Evolutionary conservation across 2,797 vertebrate species (phyloP).

Genomic region (Arctocebus calabarensis): DNA sequence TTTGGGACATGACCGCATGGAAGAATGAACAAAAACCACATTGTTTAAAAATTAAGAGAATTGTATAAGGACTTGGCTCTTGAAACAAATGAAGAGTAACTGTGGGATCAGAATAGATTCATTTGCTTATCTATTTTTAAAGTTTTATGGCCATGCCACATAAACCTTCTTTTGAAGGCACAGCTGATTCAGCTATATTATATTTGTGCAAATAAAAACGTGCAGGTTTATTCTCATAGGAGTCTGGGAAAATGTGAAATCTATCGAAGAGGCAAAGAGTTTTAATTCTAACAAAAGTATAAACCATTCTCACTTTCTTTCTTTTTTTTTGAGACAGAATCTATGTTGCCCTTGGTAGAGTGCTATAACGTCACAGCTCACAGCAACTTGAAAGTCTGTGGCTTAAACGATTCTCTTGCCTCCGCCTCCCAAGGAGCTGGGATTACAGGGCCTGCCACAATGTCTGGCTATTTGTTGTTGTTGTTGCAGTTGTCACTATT

Average conservation of each 20-base stretch:
- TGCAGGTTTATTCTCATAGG: not conserved
- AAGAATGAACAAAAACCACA: not conserved
- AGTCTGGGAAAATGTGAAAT: not conserved
- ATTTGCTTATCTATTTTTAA: slow-evolving; percentile 4
- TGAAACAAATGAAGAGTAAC: not conserved
- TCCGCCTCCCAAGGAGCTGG: no score
- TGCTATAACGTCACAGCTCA: no score
- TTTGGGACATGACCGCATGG: not conserved
- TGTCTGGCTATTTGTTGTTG: no score
- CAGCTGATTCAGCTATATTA: not conserved
- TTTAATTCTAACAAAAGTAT: not conserved
- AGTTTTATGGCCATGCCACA: not conserved
- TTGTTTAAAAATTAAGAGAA: not conserved
- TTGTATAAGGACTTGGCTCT: not conserved
- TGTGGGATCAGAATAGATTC: not conserved
- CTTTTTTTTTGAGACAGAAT: no score
- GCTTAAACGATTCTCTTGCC: no score
- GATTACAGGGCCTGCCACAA: no score
- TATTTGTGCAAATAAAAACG: slow-evolving; percentile 7
- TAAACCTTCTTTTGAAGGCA: not conserved
- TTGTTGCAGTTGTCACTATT: no score
- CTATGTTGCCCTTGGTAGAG: no score
- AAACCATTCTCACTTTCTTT: not conserved
- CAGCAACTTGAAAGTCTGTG: no score
- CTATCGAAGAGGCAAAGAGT: not conserved